Evolutionary conservation across 2,113 vertebrate species (phyloP).

Genomic region (Scartelaos histophorus): DNA sequence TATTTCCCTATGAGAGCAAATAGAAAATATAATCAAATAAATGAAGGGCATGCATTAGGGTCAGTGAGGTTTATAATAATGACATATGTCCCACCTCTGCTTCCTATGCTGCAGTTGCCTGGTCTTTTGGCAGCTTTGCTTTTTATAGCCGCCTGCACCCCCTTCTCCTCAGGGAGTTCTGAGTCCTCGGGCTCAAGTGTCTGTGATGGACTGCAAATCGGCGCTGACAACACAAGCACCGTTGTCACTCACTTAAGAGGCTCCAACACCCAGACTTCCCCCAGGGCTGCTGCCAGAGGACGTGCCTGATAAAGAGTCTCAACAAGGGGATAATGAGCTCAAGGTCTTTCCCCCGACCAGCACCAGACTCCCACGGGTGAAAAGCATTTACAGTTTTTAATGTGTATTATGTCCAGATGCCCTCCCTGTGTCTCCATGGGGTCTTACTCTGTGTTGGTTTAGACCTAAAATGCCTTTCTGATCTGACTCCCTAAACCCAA

Average conservation of each 20-base stretch:
- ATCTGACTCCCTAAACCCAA: too few relatives aligned
- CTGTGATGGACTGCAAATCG: conserved; percentile 51
- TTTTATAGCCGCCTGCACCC: conserved; percentile 32
- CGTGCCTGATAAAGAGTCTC: background rate
- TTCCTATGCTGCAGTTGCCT: background rate
- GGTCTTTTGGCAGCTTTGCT: background rate
- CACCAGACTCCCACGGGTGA: background rate
- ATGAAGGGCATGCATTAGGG: background rate
- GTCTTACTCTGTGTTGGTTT: too few relatives aligned
- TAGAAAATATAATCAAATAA: too few relatives aligned
- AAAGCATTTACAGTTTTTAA: too few relatives aligned
- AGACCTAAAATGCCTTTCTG: too few relatives aligned
- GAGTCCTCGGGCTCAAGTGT: conserved; percentile 21
- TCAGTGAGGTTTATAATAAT: background rate
- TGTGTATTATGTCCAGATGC: too few relatives aligned
- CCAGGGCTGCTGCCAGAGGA: background rate
- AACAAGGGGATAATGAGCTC: conserved; percentile 6
- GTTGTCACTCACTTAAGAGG: conserved; percentile 61
- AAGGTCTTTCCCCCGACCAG: background rate
- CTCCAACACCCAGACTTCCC: conserved; percentile 21
- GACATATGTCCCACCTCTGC: background rate
- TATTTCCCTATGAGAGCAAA: too few relatives aligned
- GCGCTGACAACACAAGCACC: conserved; percentile 34
- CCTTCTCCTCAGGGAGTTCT: conserved; percentile 14
- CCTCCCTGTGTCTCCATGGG: too few relatives aligned